Evolutionary conservation across 2,113 vertebrate species (phyloP).

Genomic region (Lagopus leucura): DNA sequence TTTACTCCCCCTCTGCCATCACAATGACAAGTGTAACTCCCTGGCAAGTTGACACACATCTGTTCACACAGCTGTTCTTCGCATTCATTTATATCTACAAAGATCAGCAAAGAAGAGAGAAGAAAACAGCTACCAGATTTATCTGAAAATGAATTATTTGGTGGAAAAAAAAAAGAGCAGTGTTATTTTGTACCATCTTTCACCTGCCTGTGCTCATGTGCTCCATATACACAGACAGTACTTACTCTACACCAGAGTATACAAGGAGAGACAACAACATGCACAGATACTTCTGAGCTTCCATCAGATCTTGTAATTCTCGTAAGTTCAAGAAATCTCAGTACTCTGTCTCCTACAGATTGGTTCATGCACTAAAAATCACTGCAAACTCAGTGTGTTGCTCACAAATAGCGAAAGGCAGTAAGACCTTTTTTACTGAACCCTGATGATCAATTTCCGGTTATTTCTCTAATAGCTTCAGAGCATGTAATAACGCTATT

Average conservation of each 20-base stretch:
- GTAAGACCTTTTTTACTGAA: neutral
- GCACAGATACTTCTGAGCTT: neutral
- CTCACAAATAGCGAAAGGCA: neutral
- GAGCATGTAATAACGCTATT: neutral
- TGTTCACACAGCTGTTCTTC: slow-evolving; percentile 85
- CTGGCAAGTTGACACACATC: slow-evolving; percentile 89
- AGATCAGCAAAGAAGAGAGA: neutral
- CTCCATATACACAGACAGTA: neutral
- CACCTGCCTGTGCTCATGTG: neutral
- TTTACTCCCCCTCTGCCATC: slow-evolving; percentile 91
- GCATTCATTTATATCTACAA: slow-evolving; percentile 93
- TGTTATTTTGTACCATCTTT: neutral
- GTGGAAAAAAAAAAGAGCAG: neutral
- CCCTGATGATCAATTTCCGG: neutral
- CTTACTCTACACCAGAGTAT: neutral
- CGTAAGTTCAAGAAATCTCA: neutral
- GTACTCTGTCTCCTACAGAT: neutral
- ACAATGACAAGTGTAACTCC: slow-evolving; percentile 92
- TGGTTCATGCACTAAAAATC: neutral
- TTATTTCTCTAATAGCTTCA: neutral
- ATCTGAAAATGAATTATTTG: neutral
- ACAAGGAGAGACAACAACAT: neutral
- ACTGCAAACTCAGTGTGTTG: neutral
- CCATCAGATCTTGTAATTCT: neutral
- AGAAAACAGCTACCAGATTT: neutral